Conservation (phyloP, 2,797 vertebrate genomes). For the Scleropages formosus region DNA sequence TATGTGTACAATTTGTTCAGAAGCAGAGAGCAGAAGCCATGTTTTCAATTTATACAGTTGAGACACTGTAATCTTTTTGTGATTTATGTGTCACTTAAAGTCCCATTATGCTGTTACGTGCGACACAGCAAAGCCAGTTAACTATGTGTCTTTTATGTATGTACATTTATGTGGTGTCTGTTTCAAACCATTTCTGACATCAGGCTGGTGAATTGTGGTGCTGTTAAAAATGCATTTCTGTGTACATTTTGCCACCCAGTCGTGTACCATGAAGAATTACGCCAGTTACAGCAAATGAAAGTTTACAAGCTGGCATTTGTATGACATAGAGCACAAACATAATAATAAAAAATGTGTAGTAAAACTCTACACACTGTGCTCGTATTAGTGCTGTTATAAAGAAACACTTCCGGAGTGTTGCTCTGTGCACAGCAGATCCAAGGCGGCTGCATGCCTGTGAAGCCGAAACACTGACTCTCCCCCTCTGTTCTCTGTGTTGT, state of each 20-base stretch:
- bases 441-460: neutral
- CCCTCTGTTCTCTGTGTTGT: constrained; percentile 38
- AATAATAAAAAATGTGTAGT: neutral
- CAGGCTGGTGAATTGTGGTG: neutral
- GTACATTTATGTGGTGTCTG: neutral
- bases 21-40: neutral
- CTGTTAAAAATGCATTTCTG: neutral
- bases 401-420: no score
- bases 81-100: neutral
- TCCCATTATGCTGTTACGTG: neutral
- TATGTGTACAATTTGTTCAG: neutral
- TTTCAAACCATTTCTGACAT: neutral
- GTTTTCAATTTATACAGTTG: neutral
- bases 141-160: neutral
- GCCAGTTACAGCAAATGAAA: neutral
- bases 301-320: no score
- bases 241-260: neutral
- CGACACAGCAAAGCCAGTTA: constrained; percentile 1
- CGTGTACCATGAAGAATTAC: neutral
- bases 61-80: neutral
- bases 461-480: constrained; percentile 18
- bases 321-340: no score
- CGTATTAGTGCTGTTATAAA: neutral
- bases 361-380: neutral
- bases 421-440: neutral